phyloP scores from a whole-genome alignment of 1,140 invertebrate species.

The Lerema accius region DNA sequence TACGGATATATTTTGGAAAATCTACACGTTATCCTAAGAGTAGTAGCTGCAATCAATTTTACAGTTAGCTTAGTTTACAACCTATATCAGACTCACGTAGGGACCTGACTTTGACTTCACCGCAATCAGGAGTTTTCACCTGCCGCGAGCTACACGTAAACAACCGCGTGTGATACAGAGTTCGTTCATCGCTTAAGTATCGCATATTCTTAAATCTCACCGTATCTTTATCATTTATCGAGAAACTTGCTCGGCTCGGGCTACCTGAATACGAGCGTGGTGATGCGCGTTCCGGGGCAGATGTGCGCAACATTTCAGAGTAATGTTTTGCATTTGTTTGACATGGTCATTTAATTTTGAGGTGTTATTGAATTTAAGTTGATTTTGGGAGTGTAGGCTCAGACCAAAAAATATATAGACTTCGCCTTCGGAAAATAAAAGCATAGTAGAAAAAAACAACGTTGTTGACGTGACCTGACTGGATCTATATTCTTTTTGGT shows the following conservation, averaged over 20 bases:
- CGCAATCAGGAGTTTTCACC: slow-evolving; percentile 21
- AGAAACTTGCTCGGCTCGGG: slow-evolving; percentile 41
- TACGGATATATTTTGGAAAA: too few relatives aligned
- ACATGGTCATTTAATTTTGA: too few relatives aligned
- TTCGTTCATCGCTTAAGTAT: slow-evolving; percentile 31
- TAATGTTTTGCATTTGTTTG: too few relatives aligned
- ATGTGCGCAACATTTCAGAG: slow-evolving; percentile 41
- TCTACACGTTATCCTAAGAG: too few relatives aligned
- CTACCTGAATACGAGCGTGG: slow-evolving; percentile 26
- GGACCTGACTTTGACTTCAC: slow-evolving; percentile 13
- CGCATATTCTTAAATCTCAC: slow-evolving; percentile 39
- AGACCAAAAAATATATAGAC: too few relatives aligned
- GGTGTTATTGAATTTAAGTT: too few relatives aligned
- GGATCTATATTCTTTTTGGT: too few relatives aligned
- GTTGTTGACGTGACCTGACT: too few relatives aligned
- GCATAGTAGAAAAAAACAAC: too few relatives aligned
- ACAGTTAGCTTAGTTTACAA: not conserved
- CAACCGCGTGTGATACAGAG: slow-evolving; percentile 15
- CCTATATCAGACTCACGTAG: not conserved
- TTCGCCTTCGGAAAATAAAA: too few relatives aligned
- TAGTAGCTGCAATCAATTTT: too few relatives aligned
- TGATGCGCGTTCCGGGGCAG: slow-evolving; percentile 41
- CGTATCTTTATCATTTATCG: slow-evolving; percentile 59
- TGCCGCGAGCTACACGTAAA: slow-evolving; percentile 11
- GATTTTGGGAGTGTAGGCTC: too few relatives aligned